Evolutionary conservation across 2,888 invertebrate genomes (phyloP), one percentile per base, ranked within the genome.

Genomic region (Rotaria macrura): DNA sequence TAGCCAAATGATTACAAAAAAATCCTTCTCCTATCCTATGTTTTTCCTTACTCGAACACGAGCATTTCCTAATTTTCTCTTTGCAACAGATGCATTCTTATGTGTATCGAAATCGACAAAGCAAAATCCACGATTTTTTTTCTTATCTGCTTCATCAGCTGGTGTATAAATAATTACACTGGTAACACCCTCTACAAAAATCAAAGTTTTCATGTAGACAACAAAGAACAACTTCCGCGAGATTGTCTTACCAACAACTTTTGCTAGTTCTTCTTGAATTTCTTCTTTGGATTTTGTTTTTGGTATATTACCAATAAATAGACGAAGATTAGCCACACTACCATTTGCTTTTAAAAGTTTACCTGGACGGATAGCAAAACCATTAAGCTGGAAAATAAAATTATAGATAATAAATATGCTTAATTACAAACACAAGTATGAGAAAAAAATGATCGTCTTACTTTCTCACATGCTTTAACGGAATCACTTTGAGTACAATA

Each of bases 291-390:
- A 95, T 95, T 98, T 99, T 93, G 96, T 97, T 94, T 99, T 99
- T 94, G 99, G 99, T 94, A 99, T 98, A 95, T 99, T 99, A 94
- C 98, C 99, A 93, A 99, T 96, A 94, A 99, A 99, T 93, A 99
- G 95, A 93, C 98, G 96, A 93, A 97, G 96, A 94, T 99, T 99
- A 93, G 98, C 97, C 93, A 98, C 96, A 93, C 97, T 98, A 94
- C 98, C 95, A 95, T 98, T 98, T 93, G 97, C 96, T 95, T 97
- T 98, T 94, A 99, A 94, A 93, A 94, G 94, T 94, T 97, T 97
- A 93, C 97, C 97, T 93, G 96, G 95, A 94, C 95, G 95, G 94
- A 99, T 97, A 95, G 98, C 97, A 94, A 96, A 95, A 94, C 97
- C 96, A 95, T 99, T 96, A 94, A 97, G 95, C 97, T 97, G 29